These are phyloP conservation scores for Listrodromus nycthemerus DNA, from an alignment of 2,888 invertebrate species.

Conservation along the genomic window DNA sequence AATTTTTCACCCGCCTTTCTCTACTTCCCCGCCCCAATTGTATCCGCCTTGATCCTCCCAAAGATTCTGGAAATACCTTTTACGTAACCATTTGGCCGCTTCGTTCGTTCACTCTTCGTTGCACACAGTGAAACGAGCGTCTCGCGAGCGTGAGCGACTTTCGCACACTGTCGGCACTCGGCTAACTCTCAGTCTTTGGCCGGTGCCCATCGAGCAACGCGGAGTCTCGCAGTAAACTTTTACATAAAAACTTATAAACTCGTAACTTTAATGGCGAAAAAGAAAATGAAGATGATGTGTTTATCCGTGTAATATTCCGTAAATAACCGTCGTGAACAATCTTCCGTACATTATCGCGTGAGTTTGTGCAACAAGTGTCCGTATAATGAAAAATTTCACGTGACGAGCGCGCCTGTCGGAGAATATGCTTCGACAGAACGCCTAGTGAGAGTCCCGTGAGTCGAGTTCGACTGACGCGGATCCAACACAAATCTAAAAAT, in stretches of 20 bases:
- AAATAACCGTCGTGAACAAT: background rate
- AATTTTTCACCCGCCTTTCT: constrained; percentile 9
- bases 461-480: background rate
- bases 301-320: background rate
- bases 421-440: constrained; percentile 7
- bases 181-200: constrained; percentile 22
- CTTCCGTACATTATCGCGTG: background rate
- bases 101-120: constrained; percentile 9
- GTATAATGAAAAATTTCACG: background rate
- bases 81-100: constrained; percentile 35
- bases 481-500: constrained; percentile 22
- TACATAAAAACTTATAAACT: background rate
- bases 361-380: constrained; percentile 2
- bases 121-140: constrained; percentile 1
- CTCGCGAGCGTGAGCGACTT: background rate
- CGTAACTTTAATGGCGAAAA: background rate
- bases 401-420: background rate
- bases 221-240: background rate
- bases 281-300: too few relatives aligned
- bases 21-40: constrained; percentile 20
- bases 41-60: constrained; percentile 27
- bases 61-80: constrained; percentile 49
- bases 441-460: background rate
- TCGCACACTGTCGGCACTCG: background rate
- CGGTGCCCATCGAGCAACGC: constrained; percentile 8